Evolutionary conservation across 2,113 vertebrate species (phyloP), one percentile per base, ranked within the genome.

Genomic region (Alces alces): DNA sequence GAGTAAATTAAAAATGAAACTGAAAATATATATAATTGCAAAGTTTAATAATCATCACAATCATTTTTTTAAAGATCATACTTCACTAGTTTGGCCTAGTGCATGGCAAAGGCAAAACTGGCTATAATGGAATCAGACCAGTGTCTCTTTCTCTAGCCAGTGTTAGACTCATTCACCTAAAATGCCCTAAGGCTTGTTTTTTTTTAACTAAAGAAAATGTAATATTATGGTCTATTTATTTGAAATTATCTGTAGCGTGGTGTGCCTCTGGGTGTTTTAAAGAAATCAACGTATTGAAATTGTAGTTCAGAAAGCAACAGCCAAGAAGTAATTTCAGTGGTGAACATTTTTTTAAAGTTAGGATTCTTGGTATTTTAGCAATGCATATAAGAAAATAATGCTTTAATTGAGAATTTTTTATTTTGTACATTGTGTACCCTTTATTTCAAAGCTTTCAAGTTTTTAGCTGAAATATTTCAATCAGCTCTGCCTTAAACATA

Each of bases 261-360:
- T 83, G 5, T 92, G 36, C 96, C 23, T 83, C 85, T 91, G 19
- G 15, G 8, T 96, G 91, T 25, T 96, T 95, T 50, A 92, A 93
- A 88, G 55, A 98, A 97, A 61, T 91, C 39, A 92, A 73, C 9
- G 3, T 83, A 43, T 89, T 97, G 54, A 98, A 96, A 83, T 96
- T 85, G 11, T 84, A 64, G 15, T 36, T 97, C 82, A 96, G 66
- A 86, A 93, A 94, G 96, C 39, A 47, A 93, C 27, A 89, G 66
- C 93, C 61, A 97, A 97, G 57, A 95, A 91, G 86, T 86, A 94
- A 97, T 94, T 98, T 39, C 66, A 97, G 39, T 92, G 33, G 93
- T 96, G 58, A 96, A 70, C 57, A 86, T 85, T 97, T 97, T 23
- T 83, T 86, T 97, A 25, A 97, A 97, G 76, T 96, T 85, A 91